Evolutionary conservation across 2,113 vertebrate genomes (phyloP), one percentile per base, ranked within the genome.

Genomic region (Chamaea fasciata): DNA sequence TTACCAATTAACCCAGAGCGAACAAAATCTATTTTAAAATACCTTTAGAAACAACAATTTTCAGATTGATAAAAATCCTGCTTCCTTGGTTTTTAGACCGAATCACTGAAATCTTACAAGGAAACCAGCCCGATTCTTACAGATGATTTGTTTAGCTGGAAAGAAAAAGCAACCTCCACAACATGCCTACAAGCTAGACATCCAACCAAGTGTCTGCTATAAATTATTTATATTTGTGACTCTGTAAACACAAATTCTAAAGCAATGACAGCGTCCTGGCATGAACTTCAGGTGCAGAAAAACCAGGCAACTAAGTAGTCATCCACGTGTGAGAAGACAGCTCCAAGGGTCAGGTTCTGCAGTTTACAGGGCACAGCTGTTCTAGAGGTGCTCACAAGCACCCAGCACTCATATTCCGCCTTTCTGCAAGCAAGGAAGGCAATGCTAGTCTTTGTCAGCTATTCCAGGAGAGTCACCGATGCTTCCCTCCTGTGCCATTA

Each of bases 161-260:
- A 85, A 84, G 42, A 41, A 75, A 47, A 41, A 73, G 27, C 77
- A 68, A 49, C 33, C 55, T 91, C 70, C 27, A 39, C 65, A 83
- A 68, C 15, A 9, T 44, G 53, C 49, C 80, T 68, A 74, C 18
- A 35, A 74, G 46, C 75, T n/a, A 80, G 50, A 77, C 65, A 83
- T 39, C 35, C 68, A 89, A 64, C 16, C 46, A 49, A 64, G 69
- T 4, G 24, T 11, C 78, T 55, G 11, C 49, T 44, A 31, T 47
- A 67, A 91, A 91, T 83, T 74, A 94, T 78, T 94, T 71, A 52
- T 20, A 64, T 41, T n/a, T 42, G 22, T 74, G 52, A 63, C 52
- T 74, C 35, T 26, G 35, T 53, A 95, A 91, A 60, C 62, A 62
- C 4, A 53, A 31, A 35, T 62, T 65, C 33, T 49, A 55, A 68